Base-by-base conservation (phyloP, 2,888 invertebrate genomes). In the Epirrhoe alternata region DNA sequence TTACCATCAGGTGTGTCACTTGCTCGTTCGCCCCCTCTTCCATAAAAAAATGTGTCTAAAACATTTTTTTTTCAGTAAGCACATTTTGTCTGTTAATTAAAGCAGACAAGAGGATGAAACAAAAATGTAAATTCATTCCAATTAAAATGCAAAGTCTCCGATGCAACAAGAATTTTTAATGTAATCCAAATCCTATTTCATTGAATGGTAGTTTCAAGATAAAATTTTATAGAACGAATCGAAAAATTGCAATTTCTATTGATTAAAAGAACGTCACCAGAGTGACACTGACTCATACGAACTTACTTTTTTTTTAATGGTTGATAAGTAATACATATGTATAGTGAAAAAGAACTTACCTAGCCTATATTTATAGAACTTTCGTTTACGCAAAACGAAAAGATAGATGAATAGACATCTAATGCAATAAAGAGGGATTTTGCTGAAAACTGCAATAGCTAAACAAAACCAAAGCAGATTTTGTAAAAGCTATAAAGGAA, bases 401-500 rank as follows among this genome's bases (percentile, higher is more conserved):
- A 45, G 12, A 24, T 24, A 50, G 6, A n/a, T 24, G 24, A 24
- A 24, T 24, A 3, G 3, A 24, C 1, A 24, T 2, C 24, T 24
- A 24, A 24, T 24, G 24, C 12, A 51, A 51, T 51, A n/a, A 1
- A n/a, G 49, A 50, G 16, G 17, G 49, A 58, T 50, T 49, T 50
- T 12, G 58, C 12, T 35, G 3, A 16, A 50, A 58, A 6, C 49
- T 45, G 12, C 12, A 35, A 58, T 33, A 24, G 49, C 7, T n/a
- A 50, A 24, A 50, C 50, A 38, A 24, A 30, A 38, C n/a, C 51
- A 59, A 51, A 51, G 50, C 50, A 17, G 31, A 56, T 51, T 51
- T 33, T 33, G 51, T 45, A 63, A 51, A 52, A 31, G 56, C 56
- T 57, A 42, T 33, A 63, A 45, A 52, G 38, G 63, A 49, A 61